A percentile compares a stretch with the other conserved stretches of the same genome.
Conservation (phyloP, 2,113 vertebrate species). For the Clarias macrocephalus region DNA sequence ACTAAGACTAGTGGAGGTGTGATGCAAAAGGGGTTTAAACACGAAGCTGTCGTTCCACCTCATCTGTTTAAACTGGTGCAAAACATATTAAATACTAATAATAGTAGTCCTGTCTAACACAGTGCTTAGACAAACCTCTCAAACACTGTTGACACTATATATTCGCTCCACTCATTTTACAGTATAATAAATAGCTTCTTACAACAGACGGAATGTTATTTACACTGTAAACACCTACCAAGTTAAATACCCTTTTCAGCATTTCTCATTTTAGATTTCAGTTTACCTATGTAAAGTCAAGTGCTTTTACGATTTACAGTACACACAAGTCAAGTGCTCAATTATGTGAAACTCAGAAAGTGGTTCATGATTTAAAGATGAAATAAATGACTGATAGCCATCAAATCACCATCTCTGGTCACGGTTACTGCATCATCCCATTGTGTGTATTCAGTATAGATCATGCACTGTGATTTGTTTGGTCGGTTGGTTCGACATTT, state of each 20-base stretch:
- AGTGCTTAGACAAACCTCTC: background rate
- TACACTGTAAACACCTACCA: background rate
- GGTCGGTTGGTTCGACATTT: no score
- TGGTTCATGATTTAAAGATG: background rate
- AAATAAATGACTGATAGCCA: background rate
- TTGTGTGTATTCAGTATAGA: background rate
- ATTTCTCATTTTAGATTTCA: constrained; percentile 23
- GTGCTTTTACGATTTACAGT: background rate
- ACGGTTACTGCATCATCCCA: background rate
- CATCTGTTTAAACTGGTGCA: background rate
- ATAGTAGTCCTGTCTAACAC: background rate
- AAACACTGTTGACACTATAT: background rate
- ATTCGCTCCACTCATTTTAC: background rate
- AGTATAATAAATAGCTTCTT: background rate
- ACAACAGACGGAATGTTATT: background rate
- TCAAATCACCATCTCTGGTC: background rate
- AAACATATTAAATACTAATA: background rate
- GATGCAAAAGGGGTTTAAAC: no score
- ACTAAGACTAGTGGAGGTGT: no score
- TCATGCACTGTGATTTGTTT: no score
- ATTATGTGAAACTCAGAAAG: background rate
- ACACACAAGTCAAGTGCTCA: background rate
- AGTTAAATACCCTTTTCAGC: background rate
- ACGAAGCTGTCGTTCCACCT: no score
- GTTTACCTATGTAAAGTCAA: no score